Evolutionary conservation across 2,888 invertebrate species (phyloP), one percentile per base, ranked within the genome.

Genomic region (Drosophila rubida): DNA sequence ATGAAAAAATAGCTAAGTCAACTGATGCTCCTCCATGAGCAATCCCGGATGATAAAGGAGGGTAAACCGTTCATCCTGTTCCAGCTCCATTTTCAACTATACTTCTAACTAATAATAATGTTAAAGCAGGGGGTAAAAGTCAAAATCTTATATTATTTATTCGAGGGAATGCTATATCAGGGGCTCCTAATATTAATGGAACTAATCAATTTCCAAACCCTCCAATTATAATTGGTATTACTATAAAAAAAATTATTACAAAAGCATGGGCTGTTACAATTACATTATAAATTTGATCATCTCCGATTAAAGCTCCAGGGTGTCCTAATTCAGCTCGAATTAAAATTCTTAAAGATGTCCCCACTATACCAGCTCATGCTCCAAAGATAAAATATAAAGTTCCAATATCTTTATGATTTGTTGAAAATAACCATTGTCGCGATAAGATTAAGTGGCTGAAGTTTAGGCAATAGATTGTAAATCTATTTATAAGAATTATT

Each of bases 101-200:
- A 83, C 93, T 93, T 82, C 95, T 95, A 57, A 93, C 92, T 87
- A 95, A 90, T 90, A 96, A 86, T 45, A 96, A 77, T n/a, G 93
- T 93, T 82, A 96, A 82, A 8, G 95, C 94, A 6, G 95, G 95
- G 0, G 95, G 95, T n/a, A 96, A 74, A 57, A 96, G 73, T 93
- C 96, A 96, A 93, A 96, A 96, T 91, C 96, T 96, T 94, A 96
- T 95, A 93, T 96, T 96, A 94, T 96, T 96, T 93, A 96, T 93
- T 89, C 96, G 96, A 0, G 96, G 96, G 55, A 96, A 96, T 8
- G 95, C 95, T 93, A 96, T 96, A 93, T 97, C 96, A 3, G 95
- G 95, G 0, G 95, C 94, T 69, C 95, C 95, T 87, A 96, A 81
- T 93, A 96, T 95, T 92, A 96, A 80, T 4, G 96, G 96, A 0